Percentiles rank a stretch among this genome's conserved stretches.
Evolutionary conservation across 2,888 invertebrate species (phyloP).

Genomic region (Mycogona germanica): DNA sequence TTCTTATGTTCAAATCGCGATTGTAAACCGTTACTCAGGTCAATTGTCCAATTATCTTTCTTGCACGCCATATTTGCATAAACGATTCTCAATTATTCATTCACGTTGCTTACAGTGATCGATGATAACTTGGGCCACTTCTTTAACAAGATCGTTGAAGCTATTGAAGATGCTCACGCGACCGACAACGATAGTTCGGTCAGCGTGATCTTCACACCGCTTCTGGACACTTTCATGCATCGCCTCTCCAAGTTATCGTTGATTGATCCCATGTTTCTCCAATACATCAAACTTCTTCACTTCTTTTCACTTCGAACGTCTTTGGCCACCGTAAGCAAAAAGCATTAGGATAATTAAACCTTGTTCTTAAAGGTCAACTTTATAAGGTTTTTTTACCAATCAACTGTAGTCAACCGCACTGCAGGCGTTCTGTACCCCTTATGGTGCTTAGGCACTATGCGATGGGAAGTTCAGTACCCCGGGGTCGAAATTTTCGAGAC

Average conservation of each 20-base stretch:
- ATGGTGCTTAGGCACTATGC: too few relatives aligned
- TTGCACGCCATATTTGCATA: neutral
- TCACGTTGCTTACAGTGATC: neutral
- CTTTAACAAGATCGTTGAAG: neutral
- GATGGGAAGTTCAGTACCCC: too few relatives aligned
- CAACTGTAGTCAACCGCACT: too few relatives aligned
- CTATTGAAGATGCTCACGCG: neutral
- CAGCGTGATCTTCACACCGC: slow-evolving; percentile 3
- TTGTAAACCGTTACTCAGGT: too few relatives aligned
- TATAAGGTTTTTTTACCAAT: neutral
- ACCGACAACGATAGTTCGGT: slow-evolving; percentile 2
- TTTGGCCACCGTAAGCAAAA: slow-evolving; percentile 1
- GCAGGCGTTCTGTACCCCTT: too few relatives aligned
- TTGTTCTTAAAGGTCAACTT: neutral
- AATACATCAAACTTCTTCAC: slow-evolving; percentile 2
- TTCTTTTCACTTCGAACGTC: slow-evolving; percentile 7
- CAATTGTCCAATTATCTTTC: neutral
- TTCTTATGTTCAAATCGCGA: neutral
- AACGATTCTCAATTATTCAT: neutral
- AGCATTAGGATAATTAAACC: neutral
- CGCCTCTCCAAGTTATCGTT: neutral
- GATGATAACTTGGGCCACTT: neutral
- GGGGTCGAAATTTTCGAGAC: too few relatives aligned
- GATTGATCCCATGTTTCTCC: neutral
- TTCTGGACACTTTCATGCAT: neutral